Evolutionary conservation across 2,888 invertebrate genomes (phyloP), one percentile per base, ranked within the genome.

Genomic region (Calameuta idolon): DNA sequence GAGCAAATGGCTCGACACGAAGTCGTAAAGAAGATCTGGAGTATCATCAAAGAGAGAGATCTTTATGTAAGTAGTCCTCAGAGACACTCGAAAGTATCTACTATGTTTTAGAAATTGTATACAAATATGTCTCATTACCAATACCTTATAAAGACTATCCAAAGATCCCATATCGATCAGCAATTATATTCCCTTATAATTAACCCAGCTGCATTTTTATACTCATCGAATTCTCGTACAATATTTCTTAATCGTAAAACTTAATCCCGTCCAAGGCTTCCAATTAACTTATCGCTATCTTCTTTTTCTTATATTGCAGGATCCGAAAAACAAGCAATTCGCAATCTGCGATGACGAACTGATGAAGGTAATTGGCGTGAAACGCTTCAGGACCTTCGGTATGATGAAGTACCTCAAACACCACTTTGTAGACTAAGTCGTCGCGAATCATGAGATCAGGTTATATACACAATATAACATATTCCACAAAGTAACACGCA

Each of bases 321-420:
- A 98, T 90, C 98, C 98, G 12, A 97, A 96, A 89, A 98, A 98
- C 92, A 98, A 97, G 92, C 98, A 98, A 92, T 98, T 95, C 89
- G 98, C 98, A 84, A 96, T 98, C 87, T 98, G 98, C 92, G 98
- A 98, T 90, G 97, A 97, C 77, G 96, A 98, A 76, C 93, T 98
- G 69, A 93, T 95, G 91, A 97, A 96, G 92, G 96, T 98, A 69
- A 97, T 98, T 91, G 98, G 98, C 69, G 95, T 96, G 2, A 98
- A 98, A 91, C 95, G 98, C 87, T 98, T 99, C 94, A 95, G 97
- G 86, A 97, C 97, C 77, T 98, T 98, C 88, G 98, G 98, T 82
- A 98, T 98, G 98, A 97, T 98, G 96, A 98, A 98, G 92, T 97
- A 97, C 92, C 94, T 99, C 86, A 98, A 98, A 92, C 95, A 95